Conservation (phyloP, 2,113 vertebrate species). For the Rhinolophus ferrumequinum region DNA sequence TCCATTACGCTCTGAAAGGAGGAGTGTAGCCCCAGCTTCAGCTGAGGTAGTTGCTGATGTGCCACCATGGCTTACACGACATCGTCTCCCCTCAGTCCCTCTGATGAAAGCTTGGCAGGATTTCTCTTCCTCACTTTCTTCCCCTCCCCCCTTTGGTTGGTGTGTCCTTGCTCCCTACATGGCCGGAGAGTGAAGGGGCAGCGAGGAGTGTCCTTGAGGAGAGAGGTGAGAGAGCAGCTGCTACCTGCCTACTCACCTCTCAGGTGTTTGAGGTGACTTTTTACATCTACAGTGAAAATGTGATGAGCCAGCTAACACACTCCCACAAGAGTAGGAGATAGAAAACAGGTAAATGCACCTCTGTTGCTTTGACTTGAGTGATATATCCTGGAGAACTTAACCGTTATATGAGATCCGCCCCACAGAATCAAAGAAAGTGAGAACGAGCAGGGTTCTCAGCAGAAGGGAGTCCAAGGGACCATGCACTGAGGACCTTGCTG, state of each 20-base stretch:
- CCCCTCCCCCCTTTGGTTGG: too few species aligned
- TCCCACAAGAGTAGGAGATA: background rate
- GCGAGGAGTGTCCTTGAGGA: too few species aligned
- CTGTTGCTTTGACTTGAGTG: background rate
- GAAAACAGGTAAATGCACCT: background rate
- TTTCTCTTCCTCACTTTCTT: background rate
- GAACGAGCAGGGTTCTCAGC: background rate
- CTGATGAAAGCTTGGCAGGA: background rate
- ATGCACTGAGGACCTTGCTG: background rate
- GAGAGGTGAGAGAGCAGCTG: background rate
- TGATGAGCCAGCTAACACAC: background rate
- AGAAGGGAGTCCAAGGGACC: background rate
- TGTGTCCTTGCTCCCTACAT: too few species aligned
- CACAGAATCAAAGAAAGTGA: background rate
- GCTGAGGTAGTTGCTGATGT: background rate
- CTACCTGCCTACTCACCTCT: background rate
- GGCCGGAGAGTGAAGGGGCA: background rate
- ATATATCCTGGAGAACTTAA: background rate
- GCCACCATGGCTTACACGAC: fast-evolving
- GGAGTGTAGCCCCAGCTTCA: background rate
- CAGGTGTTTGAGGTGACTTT: background rate
- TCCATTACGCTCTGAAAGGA: too few species aligned
- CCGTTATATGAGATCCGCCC: background rate
- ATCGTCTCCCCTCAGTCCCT: background rate
- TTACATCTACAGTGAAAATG: background rate